A percentile compares a stretch with the other conserved stretches of the same genome.
Evolutionary conservation across 2,888 invertebrate genomes (phyloP).

Genomic region (Oscheius sp.): DNA sequence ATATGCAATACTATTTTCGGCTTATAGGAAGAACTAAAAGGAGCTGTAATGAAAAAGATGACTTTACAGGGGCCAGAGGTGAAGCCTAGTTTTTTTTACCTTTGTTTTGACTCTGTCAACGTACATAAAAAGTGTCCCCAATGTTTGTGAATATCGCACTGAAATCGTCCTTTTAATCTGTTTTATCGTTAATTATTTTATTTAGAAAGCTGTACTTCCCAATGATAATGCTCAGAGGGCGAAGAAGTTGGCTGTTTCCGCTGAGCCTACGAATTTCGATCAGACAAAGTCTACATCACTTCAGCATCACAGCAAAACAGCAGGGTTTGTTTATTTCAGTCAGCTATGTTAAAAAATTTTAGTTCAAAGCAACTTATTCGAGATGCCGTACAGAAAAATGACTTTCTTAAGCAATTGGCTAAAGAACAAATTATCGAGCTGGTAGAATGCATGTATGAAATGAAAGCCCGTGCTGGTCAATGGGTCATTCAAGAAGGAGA

Average conservation of each 20-base stretch:
- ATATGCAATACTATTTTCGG: too few relatives aligned
- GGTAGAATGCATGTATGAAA: conserved; percentile 75
- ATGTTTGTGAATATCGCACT: too few relatives aligned
- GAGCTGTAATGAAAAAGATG: background rate
- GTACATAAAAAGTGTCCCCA: background rate
- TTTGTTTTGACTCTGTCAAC: background rate
- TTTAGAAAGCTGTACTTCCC: conserved; percentile 48
- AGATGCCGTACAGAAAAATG: conserved; percentile 74
- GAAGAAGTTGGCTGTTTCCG: conserved; percentile 74
- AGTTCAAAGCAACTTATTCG: conserved; percentile 74
- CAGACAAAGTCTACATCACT: conserved; percentile 63
- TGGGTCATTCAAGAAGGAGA: conserved; percentile 74
- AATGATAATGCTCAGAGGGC: conserved; percentile 44
- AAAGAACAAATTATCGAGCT: conserved; percentile 73
- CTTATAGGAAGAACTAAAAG: background rate
- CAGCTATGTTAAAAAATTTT: conserved; percentile 41
- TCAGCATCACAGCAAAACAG: conserved; percentile 67
- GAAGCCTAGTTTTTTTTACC: background rate
- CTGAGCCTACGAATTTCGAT: conserved; percentile 69
- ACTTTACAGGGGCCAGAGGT: background rate
- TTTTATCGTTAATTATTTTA: background rate
- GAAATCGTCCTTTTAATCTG: background rate
- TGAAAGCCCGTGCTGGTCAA: conserved; percentile 71
- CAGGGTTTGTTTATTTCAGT: conserved; percentile 47
- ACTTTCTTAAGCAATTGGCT: conserved; percentile 74